Evolutionary conservation across 2,797 vertebrate species (phyloP), one percentile per base, ranked within the genome.

Genomic region (Mus minutoides): DNA sequence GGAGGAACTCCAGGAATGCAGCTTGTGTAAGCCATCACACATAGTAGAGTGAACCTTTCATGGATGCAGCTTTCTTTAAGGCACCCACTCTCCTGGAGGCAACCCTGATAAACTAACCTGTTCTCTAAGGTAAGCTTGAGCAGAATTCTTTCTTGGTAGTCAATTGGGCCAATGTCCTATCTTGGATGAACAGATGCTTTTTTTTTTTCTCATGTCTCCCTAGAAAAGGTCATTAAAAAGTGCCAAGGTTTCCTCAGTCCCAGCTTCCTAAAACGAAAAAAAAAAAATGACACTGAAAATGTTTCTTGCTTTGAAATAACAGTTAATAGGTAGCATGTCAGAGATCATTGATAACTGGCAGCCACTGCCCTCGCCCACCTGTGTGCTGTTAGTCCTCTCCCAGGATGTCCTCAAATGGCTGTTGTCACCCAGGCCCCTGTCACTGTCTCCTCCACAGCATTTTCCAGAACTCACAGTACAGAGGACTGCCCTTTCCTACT

Each of bases 211-310:
- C 62, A 24, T 3, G 10, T 24, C 8, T 69, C 13, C 6, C 46
- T 31, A 40, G 46, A 29, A 87, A 71, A 71, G n/a, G 34, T 71
- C 34, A 19, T 24, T 6, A 71, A 54, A 52, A n/a, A 10, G 2
- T 2, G 5, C 29, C 40, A 62, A 85, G 89, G 16, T 26, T 75
- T 49, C 29, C 56, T 79, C 46, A 19, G 40, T n/a, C 34, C 87
- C 94, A 54, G 14, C 19, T 88, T 83, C 52, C 43, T 79, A 77
- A 24, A 49, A 90, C 67, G 19, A 84, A 92, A 92, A 97, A 96
- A 62, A 84, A 92, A 92, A 97, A 95, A 62, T 46, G 31, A 46
- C 13, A 78, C 92, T 83, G 87, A 58, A n/a, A 82, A 92, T 88
- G 1, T 60, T 62, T 92, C 22, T 34, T 13, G 83, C 29, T 79